Evolutionary conservation across 1,140 invertebrate species (phyloP).

Genomic region (Paraescarpia echinospica): DNA sequence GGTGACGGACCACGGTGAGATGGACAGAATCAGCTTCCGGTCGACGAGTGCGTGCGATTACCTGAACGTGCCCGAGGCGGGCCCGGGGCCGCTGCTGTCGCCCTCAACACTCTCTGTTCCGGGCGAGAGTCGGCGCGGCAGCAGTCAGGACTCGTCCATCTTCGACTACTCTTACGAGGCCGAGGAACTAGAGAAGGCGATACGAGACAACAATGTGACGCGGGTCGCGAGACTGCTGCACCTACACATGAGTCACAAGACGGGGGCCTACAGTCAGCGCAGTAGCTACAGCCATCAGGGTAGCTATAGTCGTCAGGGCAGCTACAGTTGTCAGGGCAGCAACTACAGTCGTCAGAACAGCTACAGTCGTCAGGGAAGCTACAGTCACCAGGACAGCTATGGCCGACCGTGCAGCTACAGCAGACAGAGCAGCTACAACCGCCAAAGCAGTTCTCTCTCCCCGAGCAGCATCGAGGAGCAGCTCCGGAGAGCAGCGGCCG

Average conservation of each 20-base stretch:
- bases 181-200: slow-evolving; percentile 62
- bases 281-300: slow-evolving; percentile 32
- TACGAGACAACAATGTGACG: slow-evolving; percentile 62
- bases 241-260: slow-evolving; percentile 63
- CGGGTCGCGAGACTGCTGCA: slow-evolving; percentile 62
- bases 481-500: background rate
- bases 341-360: background rate
- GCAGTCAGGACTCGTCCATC: slow-evolving; percentile 59
- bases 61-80: background rate
- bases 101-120: background rate
- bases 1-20: background rate
- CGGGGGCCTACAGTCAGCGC: slow-evolving; percentile 47
- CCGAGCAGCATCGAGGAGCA: background rate
- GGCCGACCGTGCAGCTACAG: too few relatives aligned
- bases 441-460: background rate
- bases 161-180: slow-evolving; percentile 63
- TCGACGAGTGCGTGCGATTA: background rate
- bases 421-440: background rate
- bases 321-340: background rate
- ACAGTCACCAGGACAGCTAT: background rate
- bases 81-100: background rate
- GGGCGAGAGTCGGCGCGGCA: slow-evolving; percentile 38
- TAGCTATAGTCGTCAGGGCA: background rate
- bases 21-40: background rate
- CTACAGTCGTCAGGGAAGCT: background rate